Conservation (phyloP, 1,140 invertebrate genomes). For the Apis florea region DNA sequence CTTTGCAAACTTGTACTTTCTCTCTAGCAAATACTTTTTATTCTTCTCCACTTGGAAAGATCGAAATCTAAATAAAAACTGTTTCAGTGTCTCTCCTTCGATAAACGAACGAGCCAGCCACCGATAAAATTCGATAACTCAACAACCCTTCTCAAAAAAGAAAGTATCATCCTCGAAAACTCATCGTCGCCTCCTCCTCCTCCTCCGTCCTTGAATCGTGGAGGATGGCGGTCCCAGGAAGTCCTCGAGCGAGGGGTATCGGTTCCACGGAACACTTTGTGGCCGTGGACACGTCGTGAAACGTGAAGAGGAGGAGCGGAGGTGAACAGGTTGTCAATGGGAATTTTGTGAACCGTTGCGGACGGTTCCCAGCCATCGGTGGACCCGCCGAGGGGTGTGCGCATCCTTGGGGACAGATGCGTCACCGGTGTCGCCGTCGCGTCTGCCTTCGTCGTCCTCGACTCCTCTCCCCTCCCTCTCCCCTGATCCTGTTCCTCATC, state of each 20-base stretch:
- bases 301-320: slow-evolving; percentile 34
- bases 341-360: slow-evolving; percentile 62
- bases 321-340: slow-evolving; percentile 66
- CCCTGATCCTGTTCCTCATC: too few species aligned
- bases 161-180: neutral
- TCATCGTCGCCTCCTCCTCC: neutral
- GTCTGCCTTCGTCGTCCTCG: slow-evolving; percentile 58
- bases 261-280: slow-evolving; percentile 47
- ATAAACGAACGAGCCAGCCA: too few species aligned
- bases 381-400: slow-evolving; percentile 44
- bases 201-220: too few species aligned
- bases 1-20: neutral
- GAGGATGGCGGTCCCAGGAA: slow-evolving; percentile 1
- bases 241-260: slow-evolving; percentile 22
- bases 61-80: too few species aligned
- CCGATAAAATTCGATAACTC: too few species aligned
- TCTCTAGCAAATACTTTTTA: too few species aligned
- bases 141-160: too few species aligned
- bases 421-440: slow-evolving; percentile 71
- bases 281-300: slow-evolving; percentile 5
- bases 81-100: too few species aligned
- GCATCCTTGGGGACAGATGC: slow-evolving; percentile 78
- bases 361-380: slow-evolving; percentile 56
- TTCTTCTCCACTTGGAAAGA: too few species aligned
- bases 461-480: too few species aligned